Conservation (phyloP, 2,797 vertebrate species). For the Lacerta agilis region DNA sequence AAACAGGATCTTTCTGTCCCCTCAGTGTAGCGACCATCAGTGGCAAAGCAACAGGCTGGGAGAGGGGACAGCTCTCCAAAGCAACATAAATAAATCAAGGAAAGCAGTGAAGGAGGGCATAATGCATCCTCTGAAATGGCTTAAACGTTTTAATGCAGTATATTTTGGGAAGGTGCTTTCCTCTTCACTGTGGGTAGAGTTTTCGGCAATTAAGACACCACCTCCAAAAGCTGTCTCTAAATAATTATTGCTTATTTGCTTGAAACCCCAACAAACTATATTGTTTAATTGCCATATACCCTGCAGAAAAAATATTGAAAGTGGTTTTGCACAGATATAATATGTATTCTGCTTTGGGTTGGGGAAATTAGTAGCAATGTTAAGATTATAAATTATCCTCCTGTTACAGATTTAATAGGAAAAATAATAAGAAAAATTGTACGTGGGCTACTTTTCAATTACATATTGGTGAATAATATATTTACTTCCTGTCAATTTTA, state of each 20-base stretch:
- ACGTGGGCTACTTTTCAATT: conserved; percentile 61
- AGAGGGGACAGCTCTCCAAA: neutral
- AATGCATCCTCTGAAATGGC: conserved; percentile 8
- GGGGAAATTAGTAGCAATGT: conserved; percentile 30
- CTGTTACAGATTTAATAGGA: conserved; percentile 53
- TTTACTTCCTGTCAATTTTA: conserved; percentile 49
- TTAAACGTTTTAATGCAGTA: neutral
- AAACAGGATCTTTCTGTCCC: neutral
- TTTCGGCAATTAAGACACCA: conserved; percentile 38
- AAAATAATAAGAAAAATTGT: conserved; percentile 64
- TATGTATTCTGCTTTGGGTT: conserved; percentile 38
- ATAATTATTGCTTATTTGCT: conserved; percentile 62
- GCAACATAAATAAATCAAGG: neutral
- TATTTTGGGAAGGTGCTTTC: conserved; percentile 54
- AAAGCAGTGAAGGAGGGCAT: neutral
- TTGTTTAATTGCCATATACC: conserved; percentile 46
- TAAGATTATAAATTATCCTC: conserved; percentile 66
- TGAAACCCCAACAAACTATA: conserved; percentile 44
- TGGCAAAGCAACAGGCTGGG: neutral
- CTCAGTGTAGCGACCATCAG: neutral
- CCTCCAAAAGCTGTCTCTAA: conserved; percentile 50
- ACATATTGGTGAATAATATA: conserved; percentile 43
- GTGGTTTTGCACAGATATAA: conserved; percentile 61
- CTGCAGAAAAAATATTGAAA: conserved; percentile 58
- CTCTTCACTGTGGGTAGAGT: conserved; percentile 42